These are phyloP conservation scores for Oncorhynchus gorbuscha DNA, from an alignment of 2,113 vertebrate species.

Conservation along the genomic window DNA sequence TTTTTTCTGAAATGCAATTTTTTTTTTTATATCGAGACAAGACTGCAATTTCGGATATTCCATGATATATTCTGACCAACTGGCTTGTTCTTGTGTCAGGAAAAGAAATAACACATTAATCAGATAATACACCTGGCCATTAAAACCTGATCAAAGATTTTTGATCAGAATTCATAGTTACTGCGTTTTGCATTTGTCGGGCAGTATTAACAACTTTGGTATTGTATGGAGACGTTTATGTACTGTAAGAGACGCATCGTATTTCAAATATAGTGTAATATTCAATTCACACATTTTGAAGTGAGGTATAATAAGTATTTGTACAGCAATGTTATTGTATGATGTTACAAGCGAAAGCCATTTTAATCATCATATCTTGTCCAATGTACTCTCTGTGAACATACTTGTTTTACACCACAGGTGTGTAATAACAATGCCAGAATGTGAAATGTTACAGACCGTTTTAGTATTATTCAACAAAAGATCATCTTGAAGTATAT, in stretches of 20 bases:
- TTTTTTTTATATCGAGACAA: too few relatives aligned
- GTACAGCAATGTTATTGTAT: constrained; percentile 15
- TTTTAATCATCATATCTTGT: constrained; percentile 40
- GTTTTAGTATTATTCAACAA: background rate
- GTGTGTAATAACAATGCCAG: background rate
- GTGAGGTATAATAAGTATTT: constrained; percentile 41
- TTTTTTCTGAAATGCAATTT: too few relatives aligned
- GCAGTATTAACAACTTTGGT: too few relatives aligned
- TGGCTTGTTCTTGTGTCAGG: too few relatives aligned
- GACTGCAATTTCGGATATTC: too few relatives aligned
- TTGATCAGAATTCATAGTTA: too few relatives aligned
- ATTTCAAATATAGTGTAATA: constrained; percentile 58
- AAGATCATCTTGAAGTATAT: background rate
- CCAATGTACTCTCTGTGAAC: constrained; percentile 32
- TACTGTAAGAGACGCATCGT: constrained; percentile 30
- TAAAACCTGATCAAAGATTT: too few relatives aligned
- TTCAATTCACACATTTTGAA: constrained; percentile 39
- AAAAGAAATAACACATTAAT: too few relatives aligned
- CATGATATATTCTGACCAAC: too few relatives aligned
- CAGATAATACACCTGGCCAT: too few relatives aligned
- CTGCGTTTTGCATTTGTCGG: too few relatives aligned
- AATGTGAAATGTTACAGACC: background rate
- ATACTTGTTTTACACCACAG: constrained; percentile 27
- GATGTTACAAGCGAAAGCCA: constrained; percentile 25
- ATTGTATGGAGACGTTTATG: too few relatives aligned